These are phyloP conservation scores for Abrostola tripartita DNA, from an alignment of 2,888 invertebrate genomes.

Conservation along the genomic window DNA sequence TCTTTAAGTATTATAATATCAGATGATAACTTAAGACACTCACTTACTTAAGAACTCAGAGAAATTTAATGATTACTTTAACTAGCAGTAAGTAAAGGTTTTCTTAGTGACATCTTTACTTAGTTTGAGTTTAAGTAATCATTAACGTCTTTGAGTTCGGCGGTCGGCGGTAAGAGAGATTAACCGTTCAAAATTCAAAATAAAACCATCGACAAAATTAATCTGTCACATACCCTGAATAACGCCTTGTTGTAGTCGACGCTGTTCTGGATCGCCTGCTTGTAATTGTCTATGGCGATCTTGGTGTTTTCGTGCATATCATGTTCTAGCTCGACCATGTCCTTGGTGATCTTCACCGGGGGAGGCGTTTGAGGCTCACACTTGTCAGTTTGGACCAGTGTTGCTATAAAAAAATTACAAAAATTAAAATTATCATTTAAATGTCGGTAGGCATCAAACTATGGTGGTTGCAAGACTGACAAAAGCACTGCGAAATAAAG, in stretches of 20 bases:
- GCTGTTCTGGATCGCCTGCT: slow-evolving; percentile 89
- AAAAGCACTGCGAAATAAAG: too few relatives aligned
- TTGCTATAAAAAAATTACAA: slow-evolving; percentile 64
- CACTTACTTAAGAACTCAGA: too few relatives aligned
- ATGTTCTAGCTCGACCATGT: slow-evolving; percentile 81
- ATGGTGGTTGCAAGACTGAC: too few relatives aligned
- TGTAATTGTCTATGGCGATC: slow-evolving; percentile 90
- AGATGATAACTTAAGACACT: too few relatives aligned
- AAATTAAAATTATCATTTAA: neutral
- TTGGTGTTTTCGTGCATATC: slow-evolving; percentile 86
- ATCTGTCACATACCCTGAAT: slow-evolving; percentile 67
- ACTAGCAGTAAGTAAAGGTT: too few relatives aligned
- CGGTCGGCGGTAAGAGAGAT: too few relatives aligned
- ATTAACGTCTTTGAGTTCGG: too few relatives aligned
- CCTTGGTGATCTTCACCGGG: slow-evolving; percentile 75
- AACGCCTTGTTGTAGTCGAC: slow-evolving; percentile 86
- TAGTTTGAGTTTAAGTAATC: too few relatives aligned
- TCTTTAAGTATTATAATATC: too few relatives aligned
- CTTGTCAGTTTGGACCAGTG: slow-evolving; percentile 76
- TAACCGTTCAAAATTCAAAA: neutral
- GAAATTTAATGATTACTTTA: too few relatives aligned
- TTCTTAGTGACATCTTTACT: too few relatives aligned
- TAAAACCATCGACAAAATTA: neutral
- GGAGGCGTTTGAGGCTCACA: slow-evolving; percentile 67
- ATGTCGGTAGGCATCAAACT: too few relatives aligned